A percentile compares a stretch with the other conserved stretches of the same genome.
phyloP scores from a whole-genome alignment of 2,113 vertebrate species.

The Rhinolophus sinicus region DNA sequence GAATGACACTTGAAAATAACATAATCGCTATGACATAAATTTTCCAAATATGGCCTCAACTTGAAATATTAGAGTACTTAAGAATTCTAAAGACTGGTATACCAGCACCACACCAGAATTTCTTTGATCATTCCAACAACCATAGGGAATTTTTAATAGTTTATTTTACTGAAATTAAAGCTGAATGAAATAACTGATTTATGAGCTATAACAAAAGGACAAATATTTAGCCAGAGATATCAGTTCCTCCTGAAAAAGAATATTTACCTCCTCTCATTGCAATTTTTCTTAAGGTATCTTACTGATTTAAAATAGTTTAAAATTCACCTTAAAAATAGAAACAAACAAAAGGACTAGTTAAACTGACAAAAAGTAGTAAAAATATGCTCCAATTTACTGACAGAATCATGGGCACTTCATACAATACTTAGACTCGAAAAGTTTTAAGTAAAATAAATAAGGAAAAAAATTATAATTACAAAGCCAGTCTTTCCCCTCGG shows the following conservation, averaged over 20 bases:
- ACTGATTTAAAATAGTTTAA: conserved; percentile 72
- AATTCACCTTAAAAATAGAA: conserved; percentile 74
- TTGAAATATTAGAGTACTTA: conserved; percentile 50
- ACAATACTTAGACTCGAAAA: conserved; percentile 82
- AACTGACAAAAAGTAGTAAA: conserved; percentile 79
- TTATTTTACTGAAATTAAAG: conserved; percentile 64
- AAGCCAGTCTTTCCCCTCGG: conserved; percentile 86
- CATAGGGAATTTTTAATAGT: background rate
- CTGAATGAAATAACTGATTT: conserved; percentile 68
- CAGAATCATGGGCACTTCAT: conserved; percentile 82
- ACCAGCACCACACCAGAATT: conserved; percentile 51
- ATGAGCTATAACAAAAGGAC: conserved; percentile 71
- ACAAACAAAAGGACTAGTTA: conserved; percentile 66
- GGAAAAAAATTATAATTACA: conserved; percentile 85
- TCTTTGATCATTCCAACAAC: conserved; percentile 52
- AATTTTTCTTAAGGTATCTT: conserved; percentile 52
- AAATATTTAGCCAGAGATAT: conserved; percentile 77
- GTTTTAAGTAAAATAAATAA: conserved; percentile 88
- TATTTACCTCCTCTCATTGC: conserved; percentile 60
- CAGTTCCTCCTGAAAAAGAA: conserved; percentile 81
- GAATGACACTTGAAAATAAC: conserved; percentile 62
- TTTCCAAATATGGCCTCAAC: conserved; percentile 26
- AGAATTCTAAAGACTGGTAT: conserved; percentile 58
- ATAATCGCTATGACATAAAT: conserved; percentile 36
- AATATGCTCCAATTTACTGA: conserved; percentile 75